Percentiles rank a stretch among this genome's conserved stretches.
Evolutionary conservation across 2,888 invertebrate species (phyloP).

Genomic region (Molorchus minor): DNA sequence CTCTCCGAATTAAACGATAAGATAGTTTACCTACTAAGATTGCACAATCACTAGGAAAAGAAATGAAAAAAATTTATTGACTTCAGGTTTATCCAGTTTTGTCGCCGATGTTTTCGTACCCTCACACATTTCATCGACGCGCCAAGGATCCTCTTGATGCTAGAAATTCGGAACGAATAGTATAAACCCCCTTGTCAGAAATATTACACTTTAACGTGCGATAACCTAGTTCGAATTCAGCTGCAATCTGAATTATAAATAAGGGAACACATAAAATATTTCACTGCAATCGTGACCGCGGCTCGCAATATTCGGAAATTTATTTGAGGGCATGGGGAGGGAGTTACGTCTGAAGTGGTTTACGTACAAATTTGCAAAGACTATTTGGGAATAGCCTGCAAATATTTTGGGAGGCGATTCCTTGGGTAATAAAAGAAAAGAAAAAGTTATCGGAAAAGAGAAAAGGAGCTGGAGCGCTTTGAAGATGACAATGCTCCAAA

Average conservation of each 20-base stretch:
- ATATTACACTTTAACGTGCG: slow-evolving; percentile 18
- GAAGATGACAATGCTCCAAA: too few species aligned
- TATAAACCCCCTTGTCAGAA: slow-evolving; percentile 21
- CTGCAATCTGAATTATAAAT: slow-evolving; percentile 18
- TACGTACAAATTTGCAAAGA: too few species aligned
- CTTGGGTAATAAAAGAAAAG: too few species aligned
- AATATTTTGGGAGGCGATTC: too few species aligned
- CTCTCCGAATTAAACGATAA: too few species aligned
- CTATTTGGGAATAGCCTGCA: too few species aligned
- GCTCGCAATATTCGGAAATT: slow-evolving; percentile 1
- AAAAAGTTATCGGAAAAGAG: too few species aligned
- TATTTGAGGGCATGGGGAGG: slow-evolving; percentile 4
- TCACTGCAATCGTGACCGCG: slow-evolving; percentile 1
- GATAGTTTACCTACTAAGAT: too few species aligned
- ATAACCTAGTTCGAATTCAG: slow-evolving; percentile 18
- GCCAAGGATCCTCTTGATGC: background rate
- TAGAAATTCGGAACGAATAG: slow-evolving; percentile 9
- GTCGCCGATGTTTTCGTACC: background rate
- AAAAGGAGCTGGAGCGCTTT: too few species aligned
- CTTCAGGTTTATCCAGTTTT: too few species aligned
- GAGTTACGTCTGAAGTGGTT: background rate
- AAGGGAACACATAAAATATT: slow-evolving; percentile 12
- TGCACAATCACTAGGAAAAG: too few species aligned
- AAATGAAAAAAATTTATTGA: too few species aligned
- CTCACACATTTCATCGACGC: background rate